Base-by-base conservation (phyloP, 2,113 vertebrate genomes). In the Fulica atra region DNA sequence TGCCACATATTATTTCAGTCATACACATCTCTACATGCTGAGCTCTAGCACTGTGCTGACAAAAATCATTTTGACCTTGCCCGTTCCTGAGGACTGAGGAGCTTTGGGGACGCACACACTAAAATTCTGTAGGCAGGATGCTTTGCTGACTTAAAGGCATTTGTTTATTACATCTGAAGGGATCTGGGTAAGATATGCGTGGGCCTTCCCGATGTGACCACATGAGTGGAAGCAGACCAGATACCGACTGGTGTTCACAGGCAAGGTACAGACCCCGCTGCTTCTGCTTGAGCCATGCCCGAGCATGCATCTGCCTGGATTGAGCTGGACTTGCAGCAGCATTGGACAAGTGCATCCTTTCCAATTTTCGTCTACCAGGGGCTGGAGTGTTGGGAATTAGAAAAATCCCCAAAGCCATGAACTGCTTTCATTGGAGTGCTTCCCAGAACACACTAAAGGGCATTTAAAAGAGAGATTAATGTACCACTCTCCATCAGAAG, bases 311-410 rank as follows among this genome's bases (percentile, higher is more conserved):
- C 60, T 1, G 3, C 4, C 38, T 50, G 33, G 26, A 60, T 50
- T 14, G n/a, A 53, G n/a, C 5, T 2, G 1, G 68, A n/a, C 64
- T 29, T 1, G 1, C 50, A 54, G 23, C 31, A 57, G 21, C 17
- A 7, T 3, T 60, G 24, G 57, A 20, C 1, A 2, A 17, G 18
- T 35, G 14, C 0, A 1, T 44, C 26, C 40, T 44, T 68, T 68
- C 71, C 56, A n/a, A 72, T 21, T 13, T 6, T 69, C 53, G 31
- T 33, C 64, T 72, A 15, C 40, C 18, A 78, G 23, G 14, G 40
- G 4, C 31, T 51, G 24, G 7, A 73, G 35, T 16, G 25, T 28
- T 63, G 3, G 23, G 26, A 82, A 50, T 68, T 26, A 46, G 14
- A 57, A 63, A 50, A 87, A 53, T 21, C 33, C 29, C 21, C 61